A percentile compares a stretch with the other conserved stretches of the same genome.
These are phyloP conservation scores for Trachymyrmex septentrionalis DNA, from an alignment of 1,140 invertebrate species.

Conservation along the genomic window DNA sequence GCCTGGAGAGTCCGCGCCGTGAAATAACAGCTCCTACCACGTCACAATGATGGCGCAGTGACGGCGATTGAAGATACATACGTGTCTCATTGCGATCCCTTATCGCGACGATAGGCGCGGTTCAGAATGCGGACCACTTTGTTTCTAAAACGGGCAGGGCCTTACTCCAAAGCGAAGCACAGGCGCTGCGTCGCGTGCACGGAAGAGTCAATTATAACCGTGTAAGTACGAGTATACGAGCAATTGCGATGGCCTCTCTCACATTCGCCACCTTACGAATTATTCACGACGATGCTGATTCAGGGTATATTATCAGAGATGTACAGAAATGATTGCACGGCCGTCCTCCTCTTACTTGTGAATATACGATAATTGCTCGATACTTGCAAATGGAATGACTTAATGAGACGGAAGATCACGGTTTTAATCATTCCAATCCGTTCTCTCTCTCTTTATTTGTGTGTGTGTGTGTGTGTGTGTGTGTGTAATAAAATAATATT, in stretches of 20 bases:
- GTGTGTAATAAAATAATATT: not conserved
- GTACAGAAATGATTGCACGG: conserved; percentile 31
- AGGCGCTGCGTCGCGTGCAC: conserved; percentile 42
- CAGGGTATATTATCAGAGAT: not conserved
- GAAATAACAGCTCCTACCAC: conserved; percentile 66
- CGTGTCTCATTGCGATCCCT: conserved; percentile 68
- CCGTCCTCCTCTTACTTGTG: conserved; percentile 1
- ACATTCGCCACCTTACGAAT: conserved; percentile 29
- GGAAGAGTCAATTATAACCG: conserved; percentile 56
- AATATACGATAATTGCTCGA: conserved; percentile 32
- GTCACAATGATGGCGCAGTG: conserved; percentile 51
- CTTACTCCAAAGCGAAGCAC: not conserved
- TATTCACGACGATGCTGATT: conserved; percentile 6
- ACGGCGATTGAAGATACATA: conserved; percentile 51
- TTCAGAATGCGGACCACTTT: conserved; percentile 66
- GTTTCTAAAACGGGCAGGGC: no score
- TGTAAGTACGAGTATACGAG: conserved; percentile 43
- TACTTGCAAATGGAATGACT: not conserved
- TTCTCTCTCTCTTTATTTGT: not conserved
- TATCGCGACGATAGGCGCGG: conserved; percentile 71
- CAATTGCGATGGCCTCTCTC: conserved; percentile 26
- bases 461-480: no score
- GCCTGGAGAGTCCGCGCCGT: conserved; percentile 68
- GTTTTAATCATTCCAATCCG: not conserved
- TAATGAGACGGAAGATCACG: not conserved